Base-by-base conservation (phyloP, 2,888 invertebrate species). In the Ochlodes sylvanus region DNA sequence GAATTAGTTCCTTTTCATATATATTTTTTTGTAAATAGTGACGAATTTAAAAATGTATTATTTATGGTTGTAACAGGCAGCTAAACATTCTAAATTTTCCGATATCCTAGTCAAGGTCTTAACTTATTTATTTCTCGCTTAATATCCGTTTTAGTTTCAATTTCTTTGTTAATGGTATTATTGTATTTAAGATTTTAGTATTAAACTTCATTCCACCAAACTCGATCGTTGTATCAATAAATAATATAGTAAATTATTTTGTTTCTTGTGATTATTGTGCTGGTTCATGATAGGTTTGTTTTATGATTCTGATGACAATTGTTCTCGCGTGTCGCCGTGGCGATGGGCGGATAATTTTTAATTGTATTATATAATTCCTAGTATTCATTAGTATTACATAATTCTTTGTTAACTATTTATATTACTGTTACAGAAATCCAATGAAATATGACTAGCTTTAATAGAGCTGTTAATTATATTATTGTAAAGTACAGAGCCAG, bases 391-490 rank as follows among this genome's bases (percentile, higher is more conserved):
- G 85, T 88, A 87, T 90, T 86, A 86, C 84, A 86, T 80, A 80
- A 86, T 84, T 84, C 82, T 92, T 92, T 93, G 92, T 93, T 93
- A 92, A 90, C 90, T 93, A 93, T 92, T 92, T 93, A 90, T 92
- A 92, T 87, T 80, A 84, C 81, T 90, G 91, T 93, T 92, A 86
- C 83, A 81, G 78, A 86, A 88, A 88, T 90, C 88, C 89, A 89
- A 87, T 87, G 85, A 88, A 87, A 85, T 83, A 87, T 85, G 84
- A 81, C 82, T 88, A 92, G 90, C 90, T 92, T 91, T 92, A 92
- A 91, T 86, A 87, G 85, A 89, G 86, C 89, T 86, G 85, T 86
- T 89, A 85, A 88, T 92, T 92, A 75, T 94, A 80, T 89, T 92
- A 89, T 88, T 90, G 86, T 90, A 89, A 89, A 91, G 81, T 87